A percentile compares a stretch with the other conserved stretches of the same genome.
phyloP scores from a whole-genome alignment of 2,888 invertebrate species.

The Drosophila testacea region DNA sequence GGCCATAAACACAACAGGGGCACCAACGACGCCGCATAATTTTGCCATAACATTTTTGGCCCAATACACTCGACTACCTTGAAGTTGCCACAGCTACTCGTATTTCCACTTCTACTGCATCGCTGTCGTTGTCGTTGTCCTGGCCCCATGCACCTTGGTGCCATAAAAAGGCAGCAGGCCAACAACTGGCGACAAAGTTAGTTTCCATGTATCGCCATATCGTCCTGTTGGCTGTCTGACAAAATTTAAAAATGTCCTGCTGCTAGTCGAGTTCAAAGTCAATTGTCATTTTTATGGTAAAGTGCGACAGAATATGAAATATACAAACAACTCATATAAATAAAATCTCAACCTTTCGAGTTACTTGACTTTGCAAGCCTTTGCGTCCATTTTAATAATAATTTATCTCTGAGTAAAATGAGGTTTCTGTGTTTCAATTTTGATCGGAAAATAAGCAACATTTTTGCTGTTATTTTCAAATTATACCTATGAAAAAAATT shows the following conservation, averaged over 20 bases:
- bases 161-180: constrained; percentile 76
- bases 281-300: constrained; percentile 78
- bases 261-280: constrained; percentile 75
- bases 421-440: not conserved
- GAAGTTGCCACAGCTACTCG: constrained; percentile 34
- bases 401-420: not conserved
- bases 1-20: constrained; percentile 80
- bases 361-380: constrained; percentile 1
- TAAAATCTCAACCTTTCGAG: constrained; percentile 3
- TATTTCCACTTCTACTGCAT: constrained; percentile 51
- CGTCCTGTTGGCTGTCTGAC: constrained; percentile 71
- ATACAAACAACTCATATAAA: constrained; percentile 36
- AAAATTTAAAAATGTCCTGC: constrained; percentile 67
- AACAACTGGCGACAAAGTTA: constrained; percentile 69
- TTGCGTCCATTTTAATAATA: not conserved
- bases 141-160: constrained; percentile 68
- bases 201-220: constrained; percentile 67
- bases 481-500: too few relatives aligned
- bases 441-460: not conserved
- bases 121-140: constrained; percentile 38
- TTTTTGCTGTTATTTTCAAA: too few relatives aligned
- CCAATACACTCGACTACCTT: constrained; percentile 51
- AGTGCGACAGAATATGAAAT: constrained; percentile 72
- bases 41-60: constrained; percentile 75
- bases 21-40: constrained; percentile 69